Evolutionary conservation across 2,888 invertebrate genomes (phyloP).

Genomic region (Phlogophora meticulosa): DNA sequence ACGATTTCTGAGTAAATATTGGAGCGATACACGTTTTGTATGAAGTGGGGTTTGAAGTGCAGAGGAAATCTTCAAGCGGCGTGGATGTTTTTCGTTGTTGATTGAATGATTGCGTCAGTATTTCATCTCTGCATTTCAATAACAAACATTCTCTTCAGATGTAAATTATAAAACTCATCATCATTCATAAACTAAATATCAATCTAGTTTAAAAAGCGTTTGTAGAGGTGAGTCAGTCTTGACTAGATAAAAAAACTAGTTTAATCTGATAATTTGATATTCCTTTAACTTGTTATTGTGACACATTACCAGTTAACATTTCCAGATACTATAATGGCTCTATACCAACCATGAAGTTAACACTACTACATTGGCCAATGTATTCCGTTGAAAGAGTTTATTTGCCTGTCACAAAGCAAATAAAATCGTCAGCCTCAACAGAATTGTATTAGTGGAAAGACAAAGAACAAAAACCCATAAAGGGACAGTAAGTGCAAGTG

Average conservation of each 20-base stretch:
- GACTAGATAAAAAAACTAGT: too few species aligned
- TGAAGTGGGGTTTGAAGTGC: background rate
- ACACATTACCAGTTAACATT: too few species aligned
- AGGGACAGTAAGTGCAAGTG: slow-evolving; percentile 44
- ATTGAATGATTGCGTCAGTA: background rate
- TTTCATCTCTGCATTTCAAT: background rate
- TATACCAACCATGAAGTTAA: too few species aligned
- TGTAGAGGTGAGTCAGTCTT: too few species aligned
- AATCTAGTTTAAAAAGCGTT: too few species aligned
- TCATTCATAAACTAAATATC: too few species aligned
- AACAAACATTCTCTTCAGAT: too few species aligned
- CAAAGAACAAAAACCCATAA: slow-evolving; percentile 38
- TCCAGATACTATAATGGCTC: too few species aligned
- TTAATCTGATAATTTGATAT: too few species aligned
- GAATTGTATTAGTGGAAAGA: slow-evolving; percentile 33
- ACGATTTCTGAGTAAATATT: slow-evolving; percentile 34
- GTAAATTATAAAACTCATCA: too few species aligned
- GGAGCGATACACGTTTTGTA: background rate
- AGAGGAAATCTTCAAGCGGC: background rate
- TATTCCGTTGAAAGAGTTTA: slow-evolving; percentile 1
- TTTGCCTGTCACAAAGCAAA: slow-evolving; percentile 26
- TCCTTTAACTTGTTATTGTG: too few species aligned
- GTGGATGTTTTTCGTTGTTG: background rate
- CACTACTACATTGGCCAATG: background rate
- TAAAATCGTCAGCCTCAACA: slow-evolving; percentile 26